A percentile compares a stretch with the other conserved stretches of the same genome.
Evolutionary conservation across 2,113 vertebrate genomes (phyloP).

Genomic region (rabbit (Oryctolagus cuniculus)): DNA sequence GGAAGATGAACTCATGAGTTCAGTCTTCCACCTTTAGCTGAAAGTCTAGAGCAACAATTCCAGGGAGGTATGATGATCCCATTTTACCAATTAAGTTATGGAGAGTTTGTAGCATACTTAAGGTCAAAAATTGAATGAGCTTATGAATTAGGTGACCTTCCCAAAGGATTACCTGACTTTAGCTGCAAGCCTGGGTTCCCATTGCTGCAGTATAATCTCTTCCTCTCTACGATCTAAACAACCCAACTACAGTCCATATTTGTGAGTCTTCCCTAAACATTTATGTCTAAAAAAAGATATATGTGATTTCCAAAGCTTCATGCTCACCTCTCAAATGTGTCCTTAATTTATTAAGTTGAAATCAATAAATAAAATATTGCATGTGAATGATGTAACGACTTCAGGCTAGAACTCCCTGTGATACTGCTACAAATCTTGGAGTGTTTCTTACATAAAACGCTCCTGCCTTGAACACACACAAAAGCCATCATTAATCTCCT

Average conservation of each 20-base stretch:
- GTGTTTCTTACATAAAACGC: conserved; percentile 20
- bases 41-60: neutral
- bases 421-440: conserved; percentile 45
- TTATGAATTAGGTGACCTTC: neutral
- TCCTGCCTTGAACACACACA: neutral
- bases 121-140: neutral
- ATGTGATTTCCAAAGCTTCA: conserved; percentile 37
- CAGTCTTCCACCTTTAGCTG: neutral
- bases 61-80: neutral
- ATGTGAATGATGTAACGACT: conserved; percentile 54
- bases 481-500: conserved; percentile 28
- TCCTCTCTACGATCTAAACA: neutral
- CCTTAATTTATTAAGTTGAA: conserved; percentile 70
- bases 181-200: neutral
- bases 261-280: conserved; percentile 26
- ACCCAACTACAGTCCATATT: conserved; percentile 4
- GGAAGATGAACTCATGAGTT: neutral
- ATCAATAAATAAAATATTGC: conserved; percentile 73
- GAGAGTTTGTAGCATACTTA: neutral
- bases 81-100: neutral
- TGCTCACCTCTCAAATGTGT: conserved; percentile 38
- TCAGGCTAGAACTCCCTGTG: neutral
- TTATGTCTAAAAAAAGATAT: conserved; percentile 43
- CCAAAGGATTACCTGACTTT: neutral
- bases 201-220: neutral